Conservation (phyloP, 2,888 invertebrate species). For the Eurytoma californica region DNA sequence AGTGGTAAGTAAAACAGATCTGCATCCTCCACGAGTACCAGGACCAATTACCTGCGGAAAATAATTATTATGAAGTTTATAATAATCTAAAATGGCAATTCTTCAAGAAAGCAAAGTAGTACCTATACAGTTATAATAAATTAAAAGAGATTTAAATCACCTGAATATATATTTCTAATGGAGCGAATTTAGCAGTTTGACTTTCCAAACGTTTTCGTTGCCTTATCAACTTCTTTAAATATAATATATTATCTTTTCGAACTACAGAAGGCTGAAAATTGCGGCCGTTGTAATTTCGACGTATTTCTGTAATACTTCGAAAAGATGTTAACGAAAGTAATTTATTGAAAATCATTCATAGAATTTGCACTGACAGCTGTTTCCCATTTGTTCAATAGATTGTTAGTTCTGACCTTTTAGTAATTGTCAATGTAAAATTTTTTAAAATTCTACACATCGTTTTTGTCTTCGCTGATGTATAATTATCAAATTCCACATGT, state of each 20-base stretch:
- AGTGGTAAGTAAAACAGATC: conserved; percentile 86
- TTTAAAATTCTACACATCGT: neutral
- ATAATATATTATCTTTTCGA: conserved; percentile 38
- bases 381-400: neutral
- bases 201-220: conserved; percentile 32
- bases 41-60: conserved; percentile 84
- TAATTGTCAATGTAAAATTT: neutral
- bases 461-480: no score
- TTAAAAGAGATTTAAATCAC: conserved; percentile 44
- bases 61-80: no score
- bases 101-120: neutral
- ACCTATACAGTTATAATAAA: neutral
- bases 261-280: conserved; percentile 27
- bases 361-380: no score
- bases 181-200: conserved; percentile 21
- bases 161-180: conserved; percentile 52
- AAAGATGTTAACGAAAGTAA: neutral
- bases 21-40: conserved; percentile 86
- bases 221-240: conserved; percentile 28
- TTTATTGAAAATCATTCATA: conserved; percentile 51
- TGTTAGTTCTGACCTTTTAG: neutral
- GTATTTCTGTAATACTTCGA: conserved; percentile 7
- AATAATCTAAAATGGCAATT: no score
- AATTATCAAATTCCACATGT: no score
- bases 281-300: conserved; percentile 14